These are phyloP conservation scores for Podiceps cristatus DNA, from an alignment of 2,113 vertebrate genomes.

Conservation along the genomic window DNA sequence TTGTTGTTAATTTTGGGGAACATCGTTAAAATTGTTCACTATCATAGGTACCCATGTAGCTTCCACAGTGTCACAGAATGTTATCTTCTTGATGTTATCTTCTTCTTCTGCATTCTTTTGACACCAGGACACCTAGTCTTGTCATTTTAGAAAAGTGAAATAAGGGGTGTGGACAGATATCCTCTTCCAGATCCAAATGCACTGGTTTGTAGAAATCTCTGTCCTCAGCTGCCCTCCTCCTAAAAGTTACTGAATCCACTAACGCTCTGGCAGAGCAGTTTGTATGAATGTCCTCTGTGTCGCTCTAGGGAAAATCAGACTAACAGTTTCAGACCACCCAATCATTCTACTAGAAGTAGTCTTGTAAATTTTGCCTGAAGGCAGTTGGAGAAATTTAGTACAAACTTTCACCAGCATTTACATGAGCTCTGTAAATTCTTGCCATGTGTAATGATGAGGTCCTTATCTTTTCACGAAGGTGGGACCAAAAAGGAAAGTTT, in stretches of 20 bases:
- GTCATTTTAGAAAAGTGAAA: not conserved
- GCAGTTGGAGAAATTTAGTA: not conserved
- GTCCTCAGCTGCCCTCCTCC: not conserved
- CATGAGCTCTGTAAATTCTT: not conserved
- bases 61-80: not conserved
- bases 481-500: not conserved
- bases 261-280: not conserved
- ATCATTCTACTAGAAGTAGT: not conserved
- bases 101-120: not conserved
- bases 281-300: not conserved
- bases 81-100: not conserved
- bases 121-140: not conserved
- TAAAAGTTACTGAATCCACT: not conserved
- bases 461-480: not conserved
- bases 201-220: not conserved
- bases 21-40: not conserved
- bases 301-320: not conserved
- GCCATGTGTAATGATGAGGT: not conserved
- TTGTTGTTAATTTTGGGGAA: not conserved
- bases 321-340: not conserved
- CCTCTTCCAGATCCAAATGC: not conserved
- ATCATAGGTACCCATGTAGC: not conserved
- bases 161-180: not conserved
- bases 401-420: not conserved
- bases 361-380: constrained; percentile 29